Evolutionary conservation across 2,797 vertebrate species (phyloP).

Genomic region (Manis crassicaudata): DNA sequence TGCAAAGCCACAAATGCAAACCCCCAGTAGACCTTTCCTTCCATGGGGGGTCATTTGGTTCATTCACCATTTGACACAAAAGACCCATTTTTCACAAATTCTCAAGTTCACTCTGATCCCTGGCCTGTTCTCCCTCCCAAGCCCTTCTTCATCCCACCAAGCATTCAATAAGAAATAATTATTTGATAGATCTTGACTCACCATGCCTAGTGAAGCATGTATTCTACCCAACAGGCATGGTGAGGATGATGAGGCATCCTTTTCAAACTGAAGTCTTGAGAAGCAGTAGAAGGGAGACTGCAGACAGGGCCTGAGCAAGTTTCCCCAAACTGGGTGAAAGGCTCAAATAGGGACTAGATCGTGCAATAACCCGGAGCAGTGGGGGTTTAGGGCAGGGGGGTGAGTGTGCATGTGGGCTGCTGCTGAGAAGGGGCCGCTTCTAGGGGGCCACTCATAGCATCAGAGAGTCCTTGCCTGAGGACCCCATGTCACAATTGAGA

Average conservation of each 20-base stretch:
- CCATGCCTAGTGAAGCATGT: background rate
- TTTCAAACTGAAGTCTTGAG: background rate
- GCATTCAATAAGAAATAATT: slow-evolving; percentile 35
- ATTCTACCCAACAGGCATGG: background rate
- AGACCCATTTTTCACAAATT: slow-evolving; percentile 35
- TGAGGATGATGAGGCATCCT: background rate
- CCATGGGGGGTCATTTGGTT: background rate
- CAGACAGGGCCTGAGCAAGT: background rate
- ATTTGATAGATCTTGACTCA: background rate
- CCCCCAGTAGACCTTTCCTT: background rate
- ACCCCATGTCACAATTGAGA: background rate
- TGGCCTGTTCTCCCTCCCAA: background rate
- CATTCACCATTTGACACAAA: slow-evolving; percentile 11
- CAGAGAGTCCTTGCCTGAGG: background rate
- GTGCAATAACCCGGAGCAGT: background rate
- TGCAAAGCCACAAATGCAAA: background rate
- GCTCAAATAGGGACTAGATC: background rate
- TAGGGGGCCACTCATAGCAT: background rate
- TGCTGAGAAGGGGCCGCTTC: background rate
- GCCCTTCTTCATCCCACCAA: background rate
- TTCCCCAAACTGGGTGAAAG: background rate
- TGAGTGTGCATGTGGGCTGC: background rate
- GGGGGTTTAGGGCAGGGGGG: no score
- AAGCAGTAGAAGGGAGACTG: background rate
- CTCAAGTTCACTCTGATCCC: slow-evolving; percentile 31